A percentile compares a stretch with the other conserved stretches of the same genome.
Evolutionary conservation across 2,888 invertebrate species (phyloP).

Genomic region (Caenorhabditis uteleia): DNA sequence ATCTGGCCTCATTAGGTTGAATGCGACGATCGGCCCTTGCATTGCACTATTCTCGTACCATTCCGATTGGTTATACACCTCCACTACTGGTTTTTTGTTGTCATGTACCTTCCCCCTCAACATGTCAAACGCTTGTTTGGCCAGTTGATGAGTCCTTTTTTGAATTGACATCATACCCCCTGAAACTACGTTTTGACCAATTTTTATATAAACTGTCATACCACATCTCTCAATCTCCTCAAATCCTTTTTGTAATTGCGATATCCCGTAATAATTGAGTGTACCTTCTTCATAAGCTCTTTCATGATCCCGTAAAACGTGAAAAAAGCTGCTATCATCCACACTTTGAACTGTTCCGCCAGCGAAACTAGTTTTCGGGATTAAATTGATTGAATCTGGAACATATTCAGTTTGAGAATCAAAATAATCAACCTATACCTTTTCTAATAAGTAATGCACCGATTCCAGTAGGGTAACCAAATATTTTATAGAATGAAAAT

Average conservation of each 20-base stretch:
- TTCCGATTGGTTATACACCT: constrained; percentile 32
- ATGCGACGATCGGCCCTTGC: constrained; percentile 88
- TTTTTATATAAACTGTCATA: constrained; percentile 47
- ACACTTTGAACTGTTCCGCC: constrained; percentile 82
- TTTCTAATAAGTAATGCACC: constrained; percentile 79
- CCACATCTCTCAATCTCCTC: constrained; percentile 78
- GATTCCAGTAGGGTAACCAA: constrained; percentile 92
- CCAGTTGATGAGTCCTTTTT: constrained; percentile 13
- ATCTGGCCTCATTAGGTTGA: constrained; percentile 82
- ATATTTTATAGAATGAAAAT: constrained; percentile 91
- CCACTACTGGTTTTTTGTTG: constrained; percentile 36
- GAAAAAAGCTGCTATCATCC: constrained; percentile 11
- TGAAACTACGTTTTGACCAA: constrained; percentile 19
- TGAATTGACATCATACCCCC: constrained; percentile 59
- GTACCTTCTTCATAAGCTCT: constrained; percentile 84
- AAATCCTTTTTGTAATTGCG: constrained; percentile 84
- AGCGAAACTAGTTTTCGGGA: constrained; percentile 83
- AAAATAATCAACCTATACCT: constrained; percentile 15
- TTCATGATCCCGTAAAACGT: constrained; percentile 7
- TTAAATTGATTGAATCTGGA: constrained; percentile 69
- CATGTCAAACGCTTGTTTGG: constrained; percentile 21
- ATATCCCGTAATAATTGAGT: constrained; percentile 83
- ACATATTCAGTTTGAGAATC: background rate
- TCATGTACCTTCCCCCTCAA: constrained; percentile 30
- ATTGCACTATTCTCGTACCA: constrained; percentile 3